Base-by-base conservation (phyloP, 2,113 vertebrate genomes). In the Eulemur rufifrons region DNA sequence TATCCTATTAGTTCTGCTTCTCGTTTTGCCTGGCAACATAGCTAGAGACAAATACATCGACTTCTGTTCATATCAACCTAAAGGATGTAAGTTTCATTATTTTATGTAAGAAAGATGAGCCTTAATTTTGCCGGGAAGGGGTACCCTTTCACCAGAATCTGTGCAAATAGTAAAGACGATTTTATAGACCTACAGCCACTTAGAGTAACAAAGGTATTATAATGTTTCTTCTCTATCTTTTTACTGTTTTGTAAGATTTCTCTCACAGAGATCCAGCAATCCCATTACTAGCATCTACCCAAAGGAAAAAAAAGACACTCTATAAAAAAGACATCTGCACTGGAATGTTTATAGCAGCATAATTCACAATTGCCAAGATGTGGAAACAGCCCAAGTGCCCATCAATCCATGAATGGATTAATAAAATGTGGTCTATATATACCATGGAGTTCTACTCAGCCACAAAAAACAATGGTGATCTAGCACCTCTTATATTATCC, bases 81-180 rank as follows among this genome's bases (percentile, higher is more conserved):
- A 88, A 92, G 11, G 27, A 82, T 59, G n/a, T 61, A 83, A 81
- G 71, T 94, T 61, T 96, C 29, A 86, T 45, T 76, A 71, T 56
- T 47, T 93, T 95, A 94, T 77, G 27, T 61, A 82, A 18, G 29
- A 87, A 83, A 85, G 27, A 73, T 81, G 45, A 91, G 13, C n/a
- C n/a, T 71, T 91, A 32, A 39, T 74, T 86, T 94, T 81, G 18
- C 29, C 89, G 37, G 96, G 96, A 89, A 69, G 87, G 8, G 9
- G 47, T 85, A 59, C 7, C 42, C 71, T 27, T 1, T 71, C 42
- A 61, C 54, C 25, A 66, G 39, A 85, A 78, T 45, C 37, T 66
- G 47, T 50, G 47, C 15, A 85, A 92, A 77, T 21, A 86, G 42
- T 84, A 86, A 78, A 93, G 42, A 95, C 82, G 29, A 89, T 73